Conservation (phyloP, 2,888 invertebrate genomes). For the Amphipoea lucens region DNA sequence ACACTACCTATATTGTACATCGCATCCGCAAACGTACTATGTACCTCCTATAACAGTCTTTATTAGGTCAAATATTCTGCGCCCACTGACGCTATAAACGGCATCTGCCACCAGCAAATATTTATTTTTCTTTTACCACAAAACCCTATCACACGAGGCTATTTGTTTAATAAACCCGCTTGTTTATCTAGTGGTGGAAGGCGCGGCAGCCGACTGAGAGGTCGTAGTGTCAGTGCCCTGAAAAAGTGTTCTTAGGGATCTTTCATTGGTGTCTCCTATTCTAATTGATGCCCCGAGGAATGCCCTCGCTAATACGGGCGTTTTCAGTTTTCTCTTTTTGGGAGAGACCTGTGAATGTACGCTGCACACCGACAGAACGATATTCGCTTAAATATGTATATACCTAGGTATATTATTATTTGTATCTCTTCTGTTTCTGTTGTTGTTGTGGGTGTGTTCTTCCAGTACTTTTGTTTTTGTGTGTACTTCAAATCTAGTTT, state of each 20-base stretch:
- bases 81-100: constrained; percentile 46
- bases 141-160: constrained; percentile 29
- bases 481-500: neutral
- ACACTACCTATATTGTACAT: constrained; percentile 11
- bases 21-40: neutral
- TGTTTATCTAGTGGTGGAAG: constrained; percentile 13
- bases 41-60: constrained; percentile 13
- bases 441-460: no score
- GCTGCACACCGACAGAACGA: neutral
- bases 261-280: neutral
- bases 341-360: no score
- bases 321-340: neutral
- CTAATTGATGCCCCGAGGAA: neutral
- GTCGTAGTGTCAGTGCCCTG: neutral
- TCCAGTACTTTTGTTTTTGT: no score
- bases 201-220: neutral
- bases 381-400: no score
- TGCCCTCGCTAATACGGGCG: neutral
- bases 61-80: constrained; percentile 63
- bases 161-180: constrained; percentile 40
- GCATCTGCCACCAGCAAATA: constrained; percentile 58
- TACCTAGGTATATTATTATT: neutral
- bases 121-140: constrained; percentile 48
- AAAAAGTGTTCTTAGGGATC: neutral
- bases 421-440: neutral